phyloP scores from a whole-genome alignment of 2,888 invertebrate species.

The Epicampocera succincta region DNA sequence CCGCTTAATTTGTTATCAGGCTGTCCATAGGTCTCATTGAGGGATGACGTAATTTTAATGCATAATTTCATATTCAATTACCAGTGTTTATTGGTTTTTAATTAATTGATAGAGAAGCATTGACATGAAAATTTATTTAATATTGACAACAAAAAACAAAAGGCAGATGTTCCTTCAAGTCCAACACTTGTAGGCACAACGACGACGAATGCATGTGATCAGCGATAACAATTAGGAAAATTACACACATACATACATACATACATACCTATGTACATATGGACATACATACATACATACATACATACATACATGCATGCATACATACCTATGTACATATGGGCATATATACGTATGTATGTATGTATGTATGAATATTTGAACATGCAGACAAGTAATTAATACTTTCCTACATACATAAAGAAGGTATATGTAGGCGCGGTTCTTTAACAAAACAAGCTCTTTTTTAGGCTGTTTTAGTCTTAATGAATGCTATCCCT shows the following conservation, averaged over 20 bases:
- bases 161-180: constrained; percentile 47
- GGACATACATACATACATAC: background rate
- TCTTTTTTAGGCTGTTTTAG: too few species aligned
- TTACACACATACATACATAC: too few species aligned
- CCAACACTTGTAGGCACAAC: background rate
- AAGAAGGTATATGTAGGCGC: too few species aligned
- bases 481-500: too few species aligned
- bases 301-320: background rate
- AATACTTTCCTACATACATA: too few species aligned
- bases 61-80: constrained; percentile 63
- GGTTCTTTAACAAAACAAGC: too few species aligned
- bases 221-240: constrained; percentile 2
- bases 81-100: constrained; percentile 61
- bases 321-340: too few species aligned
- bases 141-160: constrained; percentile 23
- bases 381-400: too few species aligned
- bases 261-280: too few species aligned
- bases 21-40: constrained; percentile 40
- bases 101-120: constrained; percentile 64
- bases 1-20: constrained; percentile 36
- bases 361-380: too few species aligned
- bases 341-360: too few species aligned
- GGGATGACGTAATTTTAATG: constrained; percentile 63
- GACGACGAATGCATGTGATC: background rate
- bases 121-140: constrained; percentile 62